Conservation (phyloP, 2,888 invertebrate species). For the Rutpela maculata region DNA sequence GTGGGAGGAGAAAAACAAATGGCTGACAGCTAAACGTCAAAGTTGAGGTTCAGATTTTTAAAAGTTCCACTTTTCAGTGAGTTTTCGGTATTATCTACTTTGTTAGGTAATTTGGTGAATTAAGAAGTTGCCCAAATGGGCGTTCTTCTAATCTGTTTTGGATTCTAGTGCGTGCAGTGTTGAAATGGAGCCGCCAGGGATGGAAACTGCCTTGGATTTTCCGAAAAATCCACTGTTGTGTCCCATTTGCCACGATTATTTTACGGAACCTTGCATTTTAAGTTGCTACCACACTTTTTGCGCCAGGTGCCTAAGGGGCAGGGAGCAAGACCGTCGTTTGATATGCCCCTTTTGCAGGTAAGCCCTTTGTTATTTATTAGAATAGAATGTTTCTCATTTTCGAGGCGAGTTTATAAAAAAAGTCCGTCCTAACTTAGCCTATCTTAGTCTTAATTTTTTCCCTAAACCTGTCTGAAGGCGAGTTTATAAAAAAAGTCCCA, state of each 20-base stretch:
- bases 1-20: slow-evolving; percentile 24
- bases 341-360: slow-evolving; percentile 83
- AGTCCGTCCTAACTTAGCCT: too few relatives aligned
- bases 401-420: too few relatives aligned
- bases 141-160: slow-evolving; percentile 35
- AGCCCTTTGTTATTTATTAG: slow-evolving; percentile 51
- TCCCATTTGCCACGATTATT: slow-evolving; percentile 82
- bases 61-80: neutral
- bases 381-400: too few relatives aligned
- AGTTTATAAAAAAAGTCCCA: too few relatives aligned
- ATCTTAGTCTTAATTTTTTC: too few relatives aligned
- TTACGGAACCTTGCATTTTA: slow-evolving; percentile 81
- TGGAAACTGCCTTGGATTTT: slow-evolving; percentile 70
- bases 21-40: slow-evolving; percentile 1
- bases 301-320: slow-evolving; percentile 79
- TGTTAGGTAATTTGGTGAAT: slow-evolving; percentile 57
- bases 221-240: slow-evolving; percentile 80
- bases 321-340: slow-evolving; percentile 79
- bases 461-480: too few relatives aligned
- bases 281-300: slow-evolving; percentile 85
- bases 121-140: neutral
- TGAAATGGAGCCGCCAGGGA: slow-evolving; percentile 71
- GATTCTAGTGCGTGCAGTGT: slow-evolving; percentile 52
- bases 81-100: slow-evolving; percentile 65
- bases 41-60: slow-evolving; percentile 11